These are phyloP conservation scores for Campoplex nolae DNA, from an alignment of 2,888 invertebrate genomes.

Conservation along the genomic window DNA sequence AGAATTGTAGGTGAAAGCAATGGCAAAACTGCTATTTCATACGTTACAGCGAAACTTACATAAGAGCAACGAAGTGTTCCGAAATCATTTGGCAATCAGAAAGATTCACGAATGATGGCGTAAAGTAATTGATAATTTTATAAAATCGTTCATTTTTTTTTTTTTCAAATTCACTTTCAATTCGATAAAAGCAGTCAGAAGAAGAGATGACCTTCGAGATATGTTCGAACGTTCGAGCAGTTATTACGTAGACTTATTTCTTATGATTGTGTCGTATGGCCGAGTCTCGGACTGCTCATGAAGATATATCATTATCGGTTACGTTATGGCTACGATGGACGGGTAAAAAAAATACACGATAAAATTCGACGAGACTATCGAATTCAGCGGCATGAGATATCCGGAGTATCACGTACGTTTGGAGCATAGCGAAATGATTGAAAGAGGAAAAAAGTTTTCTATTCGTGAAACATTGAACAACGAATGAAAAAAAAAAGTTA, in stretches of 20 bases:
- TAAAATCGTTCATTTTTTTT: neutral
- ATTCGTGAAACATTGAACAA: too few relatives aligned
- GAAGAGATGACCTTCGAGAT: conserved; percentile 5
- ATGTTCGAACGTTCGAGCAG: neutral
- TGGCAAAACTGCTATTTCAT: too few relatives aligned
- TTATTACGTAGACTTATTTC: neutral
- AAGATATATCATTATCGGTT: conserved; percentile 9
- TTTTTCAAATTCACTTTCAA: neutral
- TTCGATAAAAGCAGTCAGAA: neutral
- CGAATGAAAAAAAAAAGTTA: too few relatives aligned
- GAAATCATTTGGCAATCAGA: neutral
- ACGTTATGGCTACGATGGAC: neutral
- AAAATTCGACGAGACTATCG: conserved; percentile 8
- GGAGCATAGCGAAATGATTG: neutral
- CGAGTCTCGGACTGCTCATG: neutral
- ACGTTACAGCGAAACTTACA: too few relatives aligned
- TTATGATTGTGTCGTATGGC: conserved; percentile 4
- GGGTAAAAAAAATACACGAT: neutral
- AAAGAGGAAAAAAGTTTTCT: neutral
- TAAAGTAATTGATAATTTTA: neutral
- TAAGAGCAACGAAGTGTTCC: neutral
- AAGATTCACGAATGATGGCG: neutral
- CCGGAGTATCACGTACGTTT: neutral
- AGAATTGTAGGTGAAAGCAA: too few relatives aligned
- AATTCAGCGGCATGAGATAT: neutral